phyloP scores from a whole-genome alignment of 2,888 invertebrate genomes.

The Homarus gammarus region DNA sequence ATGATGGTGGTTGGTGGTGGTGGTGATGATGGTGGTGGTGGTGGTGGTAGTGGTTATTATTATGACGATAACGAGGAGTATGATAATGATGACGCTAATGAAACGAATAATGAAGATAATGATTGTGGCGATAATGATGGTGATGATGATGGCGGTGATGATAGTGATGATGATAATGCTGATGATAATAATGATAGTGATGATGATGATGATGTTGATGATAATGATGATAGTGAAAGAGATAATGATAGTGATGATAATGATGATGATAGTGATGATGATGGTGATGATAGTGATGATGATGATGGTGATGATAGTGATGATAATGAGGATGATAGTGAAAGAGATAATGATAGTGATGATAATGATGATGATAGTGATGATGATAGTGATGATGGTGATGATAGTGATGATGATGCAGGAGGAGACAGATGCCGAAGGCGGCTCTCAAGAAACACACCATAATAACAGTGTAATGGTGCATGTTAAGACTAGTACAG shows the following conservation, averaged over 20 bases:
- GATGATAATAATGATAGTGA: not conserved
- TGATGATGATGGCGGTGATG: conserved; percentile 3
- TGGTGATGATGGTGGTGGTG: not conserved
- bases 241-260: conserved; percentile 3
- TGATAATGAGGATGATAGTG: not conserved
- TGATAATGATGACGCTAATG: not conserved
- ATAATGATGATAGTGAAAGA: not conserved
- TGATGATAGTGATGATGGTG: not conserved
- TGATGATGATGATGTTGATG: not conserved
- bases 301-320: not conserved
- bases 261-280: not conserved
- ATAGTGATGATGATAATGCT: not conserved
- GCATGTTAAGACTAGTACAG: not conserved
- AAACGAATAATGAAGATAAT: not conserved
- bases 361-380: conserved; percentile 5
- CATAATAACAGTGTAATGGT: not conserved
- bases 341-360: too few relatives aligned
- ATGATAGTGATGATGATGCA: conserved; percentile 19
- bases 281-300: not conserved
- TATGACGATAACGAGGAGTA: not conserved
- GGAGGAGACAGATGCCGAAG: conserved; percentile 18
- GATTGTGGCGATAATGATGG: conserved; percentile 5
- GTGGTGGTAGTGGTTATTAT: not conserved
- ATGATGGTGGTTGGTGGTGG: not conserved
- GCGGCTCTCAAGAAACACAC: not conserved